Evolutionary conservation across 1,140 invertebrate genomes (phyloP).

Genomic region (Choristoneura fumiferana): DNA sequence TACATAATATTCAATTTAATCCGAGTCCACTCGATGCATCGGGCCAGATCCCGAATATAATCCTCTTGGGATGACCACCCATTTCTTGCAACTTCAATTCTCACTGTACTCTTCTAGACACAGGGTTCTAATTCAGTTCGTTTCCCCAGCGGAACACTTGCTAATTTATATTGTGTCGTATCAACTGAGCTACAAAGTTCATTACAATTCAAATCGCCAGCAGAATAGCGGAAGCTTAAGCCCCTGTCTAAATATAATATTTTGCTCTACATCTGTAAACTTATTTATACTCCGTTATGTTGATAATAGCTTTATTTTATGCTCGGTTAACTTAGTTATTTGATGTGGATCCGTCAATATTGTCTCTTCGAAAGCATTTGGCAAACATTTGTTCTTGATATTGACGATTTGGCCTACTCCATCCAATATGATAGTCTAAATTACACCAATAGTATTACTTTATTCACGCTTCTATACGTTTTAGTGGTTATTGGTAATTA

Average conservation of each 20-base stretch:
- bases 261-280: constrained; percentile 19
- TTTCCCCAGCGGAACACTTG: no score
- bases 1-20: constrained; percentile 10
- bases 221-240: constrained; percentile 21
- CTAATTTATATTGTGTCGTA: no score
- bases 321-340: constrained; percentile 14
- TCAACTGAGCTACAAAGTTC: not conserved
- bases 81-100: no score
- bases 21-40: constrained; percentile 17
- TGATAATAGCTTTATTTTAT: constrained; percentile 12
- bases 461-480: no score
- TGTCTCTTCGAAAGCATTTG: constrained; percentile 4
- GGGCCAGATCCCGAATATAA: constrained; percentile 11
- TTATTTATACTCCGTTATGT: constrained; percentile 11
- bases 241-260: constrained; percentile 25
- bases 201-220: not conserved
- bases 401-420: not conserved
- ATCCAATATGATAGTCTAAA: no score
- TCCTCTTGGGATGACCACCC: not conserved
- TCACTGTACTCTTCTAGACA: no score
- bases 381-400: constrained; percentile 14
- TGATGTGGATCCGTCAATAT: constrained; percentile 9
- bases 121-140: no score
- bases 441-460: no score
- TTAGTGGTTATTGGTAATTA: no score